A percentile compares a stretch with the other conserved stretches of the same genome.
Evolutionary conservation across 2,888 invertebrate species (phyloP).

Genomic region (Brachypterus glaber): DNA sequence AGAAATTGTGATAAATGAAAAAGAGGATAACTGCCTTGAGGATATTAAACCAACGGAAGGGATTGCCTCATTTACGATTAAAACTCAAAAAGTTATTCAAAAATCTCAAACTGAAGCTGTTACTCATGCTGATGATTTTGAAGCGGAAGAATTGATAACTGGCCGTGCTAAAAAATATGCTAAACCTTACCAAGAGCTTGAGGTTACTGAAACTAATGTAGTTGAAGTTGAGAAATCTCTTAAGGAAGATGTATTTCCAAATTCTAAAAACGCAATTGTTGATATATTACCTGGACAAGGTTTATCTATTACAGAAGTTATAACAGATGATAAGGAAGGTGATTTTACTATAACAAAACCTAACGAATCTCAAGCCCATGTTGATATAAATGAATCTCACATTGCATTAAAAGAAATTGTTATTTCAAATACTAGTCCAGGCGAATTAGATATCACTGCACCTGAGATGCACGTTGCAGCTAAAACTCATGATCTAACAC

Average conservation of each 20-base stretch:
- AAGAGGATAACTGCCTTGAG: slow-evolving; percentile 34
- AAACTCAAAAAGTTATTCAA: slow-evolving; percentile 41
- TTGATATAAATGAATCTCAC: slow-evolving; percentile 44
- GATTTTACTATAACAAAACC: slow-evolving; percentile 38
- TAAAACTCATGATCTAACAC: slow-evolving; percentile 40
- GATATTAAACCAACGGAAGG: slow-evolving; percentile 36
- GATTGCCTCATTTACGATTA: slow-evolving; percentile 39
- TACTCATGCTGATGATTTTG: slow-evolving; percentile 40
- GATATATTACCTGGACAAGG: slow-evolving; percentile 50
- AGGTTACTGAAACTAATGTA: slow-evolving; percentile 45
- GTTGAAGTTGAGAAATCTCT: slow-evolving; percentile 46
- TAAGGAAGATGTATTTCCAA: slow-evolving; percentile 44
- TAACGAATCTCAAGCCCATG: slow-evolving; percentile 44
- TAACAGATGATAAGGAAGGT: slow-evolving; percentile 46
- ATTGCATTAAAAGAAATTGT: slow-evolving; percentile 45
- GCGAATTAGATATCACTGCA: slow-evolving; percentile 38
- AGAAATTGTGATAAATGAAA: slow-evolving; percentile 40
- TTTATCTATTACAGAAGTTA: slow-evolving; percentile 50
- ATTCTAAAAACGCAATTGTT: slow-evolving; percentile 46
- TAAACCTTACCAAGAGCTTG: slow-evolving; percentile 43
- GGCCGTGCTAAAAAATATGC: slow-evolving; percentile 44
- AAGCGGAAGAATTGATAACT: slow-evolving; percentile 37
- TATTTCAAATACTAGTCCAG: slow-evolving; percentile 39
- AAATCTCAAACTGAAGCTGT: slow-evolving; percentile 42
- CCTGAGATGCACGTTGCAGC: slow-evolving; percentile 39